Percentiles rank a stretch among this genome's conserved stretches.
These are phyloP conservation scores for Operophtera brumata DNA, from an alignment of 2,888 invertebrate species.

Conservation along the genomic window DNA sequence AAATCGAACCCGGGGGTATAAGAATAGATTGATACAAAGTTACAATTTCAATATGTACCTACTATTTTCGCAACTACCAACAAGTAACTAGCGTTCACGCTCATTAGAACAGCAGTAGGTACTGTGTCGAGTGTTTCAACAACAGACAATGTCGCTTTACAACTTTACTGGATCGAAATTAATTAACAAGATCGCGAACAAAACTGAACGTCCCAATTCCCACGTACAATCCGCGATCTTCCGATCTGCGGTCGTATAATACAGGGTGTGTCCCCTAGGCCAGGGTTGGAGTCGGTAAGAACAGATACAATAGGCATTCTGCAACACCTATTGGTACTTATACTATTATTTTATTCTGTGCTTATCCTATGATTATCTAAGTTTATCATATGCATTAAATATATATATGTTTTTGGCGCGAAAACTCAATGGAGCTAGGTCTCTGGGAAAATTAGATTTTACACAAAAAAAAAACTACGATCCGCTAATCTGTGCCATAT, in stretches of 20 bases:
- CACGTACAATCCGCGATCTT: constrained; percentile 62
- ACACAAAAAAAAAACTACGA: too few relatives aligned
- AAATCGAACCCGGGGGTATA: too few relatives aligned
- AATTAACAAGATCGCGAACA: constrained; percentile 57
- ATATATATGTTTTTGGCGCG: too few relatives aligned
- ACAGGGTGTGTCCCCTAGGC: constrained; percentile 42
- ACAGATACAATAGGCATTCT: not conserved
- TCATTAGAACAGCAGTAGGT: constrained; percentile 23
- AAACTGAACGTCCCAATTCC: constrained; percentile 61
- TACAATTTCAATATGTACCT: not conserved
- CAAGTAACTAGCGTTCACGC: constrained; percentile 13
- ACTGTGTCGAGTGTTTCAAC: constrained; percentile 16
- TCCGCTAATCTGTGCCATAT: too few relatives aligned
- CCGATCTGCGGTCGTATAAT: constrained; percentile 67
- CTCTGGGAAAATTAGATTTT: too few relatives aligned
- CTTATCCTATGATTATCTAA: too few relatives aligned
- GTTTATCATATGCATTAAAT: too few relatives aligned
- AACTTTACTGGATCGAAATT: constrained; percentile 49
- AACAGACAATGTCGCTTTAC: constrained; percentile 34
- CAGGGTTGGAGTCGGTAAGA: constrained; percentile 35
- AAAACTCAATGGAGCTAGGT: too few relatives aligned
- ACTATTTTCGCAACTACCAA: constrained; percentile 4
- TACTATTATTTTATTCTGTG: too few relatives aligned
- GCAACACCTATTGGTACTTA: not conserved
- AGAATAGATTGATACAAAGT: not conserved